Percentiles rank a stretch among this genome's conserved stretches.
phyloP scores from a whole-genome alignment of 2,888 invertebrate species.

The Catonia carolina region DNA sequence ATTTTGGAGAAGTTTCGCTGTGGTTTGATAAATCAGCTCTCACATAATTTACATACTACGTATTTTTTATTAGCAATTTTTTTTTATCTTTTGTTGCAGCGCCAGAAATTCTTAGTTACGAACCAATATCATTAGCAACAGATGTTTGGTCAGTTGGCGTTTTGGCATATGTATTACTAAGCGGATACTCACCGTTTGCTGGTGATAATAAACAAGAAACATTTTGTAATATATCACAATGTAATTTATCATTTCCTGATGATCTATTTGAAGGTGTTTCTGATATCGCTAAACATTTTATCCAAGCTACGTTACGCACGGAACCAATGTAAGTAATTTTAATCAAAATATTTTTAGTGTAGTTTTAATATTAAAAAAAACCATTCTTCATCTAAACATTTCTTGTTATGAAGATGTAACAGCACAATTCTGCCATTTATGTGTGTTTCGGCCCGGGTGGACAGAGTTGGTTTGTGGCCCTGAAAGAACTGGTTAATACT shows the following conservation, averaged over 20 bases:
- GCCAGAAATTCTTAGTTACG: constrained; percentile 90
- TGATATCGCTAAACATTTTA: constrained; percentile 80
- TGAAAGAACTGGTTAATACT: no score
- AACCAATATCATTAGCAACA: constrained; percentile 84
- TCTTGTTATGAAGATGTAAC: no score
- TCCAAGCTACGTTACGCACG: constrained; percentile 78
- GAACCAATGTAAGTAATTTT: constrained; percentile 72
- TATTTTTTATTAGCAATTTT: no score
- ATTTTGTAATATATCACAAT: constrained; percentile 92
- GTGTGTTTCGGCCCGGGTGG: no score
- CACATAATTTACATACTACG: no score
- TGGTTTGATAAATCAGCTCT: no score
- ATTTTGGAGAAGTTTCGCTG: no score
- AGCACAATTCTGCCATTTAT: no score
- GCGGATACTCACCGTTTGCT: constrained; percentile 92
- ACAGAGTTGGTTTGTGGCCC: no score
- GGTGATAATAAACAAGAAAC: constrained; percentile 95
- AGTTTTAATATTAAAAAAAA: not conserved
- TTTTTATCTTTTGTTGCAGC: constrained; percentile 53
- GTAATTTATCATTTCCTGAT: constrained; percentile 85
- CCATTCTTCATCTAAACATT: no score
- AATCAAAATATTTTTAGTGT: no score
- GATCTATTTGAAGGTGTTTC: constrained; percentile 86
- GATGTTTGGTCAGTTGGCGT: constrained; percentile 98
- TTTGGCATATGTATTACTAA: constrained; percentile 84